phyloP scores from a whole-genome alignment of 1,140 invertebrate species.

The Drosophila rhopaloa region DNA sequence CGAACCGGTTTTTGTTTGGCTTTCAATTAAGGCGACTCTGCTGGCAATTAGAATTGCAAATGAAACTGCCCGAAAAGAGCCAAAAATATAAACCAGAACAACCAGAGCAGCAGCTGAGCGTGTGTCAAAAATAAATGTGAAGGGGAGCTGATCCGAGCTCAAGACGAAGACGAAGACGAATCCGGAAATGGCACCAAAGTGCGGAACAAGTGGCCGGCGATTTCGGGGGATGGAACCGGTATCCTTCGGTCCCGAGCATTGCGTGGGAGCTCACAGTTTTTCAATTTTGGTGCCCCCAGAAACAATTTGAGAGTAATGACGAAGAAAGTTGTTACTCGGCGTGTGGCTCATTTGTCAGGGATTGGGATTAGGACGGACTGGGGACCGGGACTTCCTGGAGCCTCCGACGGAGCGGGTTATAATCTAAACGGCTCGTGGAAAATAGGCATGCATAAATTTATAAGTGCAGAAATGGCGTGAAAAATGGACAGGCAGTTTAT shows the following conservation, averaged over 20 bases:
- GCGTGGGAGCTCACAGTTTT: slow-evolving; percentile 27
- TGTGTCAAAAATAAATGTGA: slow-evolving; percentile 64
- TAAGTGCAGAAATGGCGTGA: slow-evolving; percentile 50
- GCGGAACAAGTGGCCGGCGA: slow-evolving; percentile 58
- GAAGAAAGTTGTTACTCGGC: slow-evolving; percentile 81
- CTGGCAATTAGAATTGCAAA: slow-evolving; percentile 78
- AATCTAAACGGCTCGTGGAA: slow-evolving; percentile 58
- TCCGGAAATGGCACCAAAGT: slow-evolving; percentile 72
- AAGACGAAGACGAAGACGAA: slow-evolving; percentile 26
- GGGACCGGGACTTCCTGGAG: not conserved
- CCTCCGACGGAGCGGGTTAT: slow-evolving; percentile 35
- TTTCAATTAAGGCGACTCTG: slow-evolving; percentile 58
- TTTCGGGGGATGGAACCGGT: not conserved
- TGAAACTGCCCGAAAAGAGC: slow-evolving; percentile 34
- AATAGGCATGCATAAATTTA: slow-evolving; percentile 75
- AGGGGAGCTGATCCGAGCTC: slow-evolving; percentile 18
- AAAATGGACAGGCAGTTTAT: slow-evolving; percentile 56
- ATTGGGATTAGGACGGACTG: slow-evolving; percentile 41
- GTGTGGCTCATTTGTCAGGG: slow-evolving; percentile 80
- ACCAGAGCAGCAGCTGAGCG: slow-evolving; percentile 26
- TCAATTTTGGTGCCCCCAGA: slow-evolving; percentile 62
- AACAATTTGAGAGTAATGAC: slow-evolving; percentile 81
- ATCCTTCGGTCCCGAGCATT: slow-evolving; percentile 9
- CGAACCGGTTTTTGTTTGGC: slow-evolving; percentile 29
- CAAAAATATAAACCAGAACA: slow-evolving; percentile 25